Evolutionary conservation across 2,113 vertebrate genomes (phyloP).

Genomic region (Alaudala cheleensis): DNA sequence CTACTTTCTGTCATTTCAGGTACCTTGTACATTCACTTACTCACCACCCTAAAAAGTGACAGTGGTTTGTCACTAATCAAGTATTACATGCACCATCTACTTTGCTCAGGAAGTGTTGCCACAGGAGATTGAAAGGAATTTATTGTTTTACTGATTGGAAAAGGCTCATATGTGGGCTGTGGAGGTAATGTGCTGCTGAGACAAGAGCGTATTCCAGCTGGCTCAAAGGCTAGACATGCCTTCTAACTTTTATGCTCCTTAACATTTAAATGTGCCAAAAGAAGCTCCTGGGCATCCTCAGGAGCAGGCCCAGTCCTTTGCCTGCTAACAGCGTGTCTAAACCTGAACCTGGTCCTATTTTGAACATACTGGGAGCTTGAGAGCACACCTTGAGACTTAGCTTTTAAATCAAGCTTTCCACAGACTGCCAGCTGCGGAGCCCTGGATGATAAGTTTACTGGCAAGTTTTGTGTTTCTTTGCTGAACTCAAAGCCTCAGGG

Average conservation of each 20-base stretch:
- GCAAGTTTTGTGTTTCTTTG: slow-evolving; percentile 2
- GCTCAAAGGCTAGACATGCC: slow-evolving; percentile 66
- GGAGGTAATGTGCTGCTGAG: slow-evolving; percentile 53
- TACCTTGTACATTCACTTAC: neutral
- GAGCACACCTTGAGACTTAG: slow-evolving; percentile 25
- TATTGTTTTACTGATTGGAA: slow-evolving; percentile 64
- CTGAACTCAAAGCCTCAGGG: slow-evolving; percentile 34
- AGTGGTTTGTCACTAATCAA: neutral
- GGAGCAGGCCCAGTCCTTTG: slow-evolving; percentile 49
- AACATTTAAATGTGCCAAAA: slow-evolving; percentile 38
- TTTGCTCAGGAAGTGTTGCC: neutral
- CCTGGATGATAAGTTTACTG: slow-evolving; percentile 45
- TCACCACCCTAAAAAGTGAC: neutral
- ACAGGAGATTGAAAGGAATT: slow-evolving; percentile 51
- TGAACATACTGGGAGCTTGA: neutral
- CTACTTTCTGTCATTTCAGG: neutral
- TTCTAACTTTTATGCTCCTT: slow-evolving; percentile 31
- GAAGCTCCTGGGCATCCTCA: slow-evolving; percentile 63
- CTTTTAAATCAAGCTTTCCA: slow-evolving; percentile 46
- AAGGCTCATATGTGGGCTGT: neutral
- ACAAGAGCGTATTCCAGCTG: slow-evolving; percentile 59
- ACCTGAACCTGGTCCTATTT: slow-evolving; percentile 44
- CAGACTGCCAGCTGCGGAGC: slow-evolving; percentile 41
- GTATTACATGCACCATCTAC: neutral
- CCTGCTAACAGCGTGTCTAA: slow-evolving; percentile 35